phyloP scores from a whole-genome alignment of 2,888 invertebrate genomes.

The Pyrrhosoma nymphula region DNA sequence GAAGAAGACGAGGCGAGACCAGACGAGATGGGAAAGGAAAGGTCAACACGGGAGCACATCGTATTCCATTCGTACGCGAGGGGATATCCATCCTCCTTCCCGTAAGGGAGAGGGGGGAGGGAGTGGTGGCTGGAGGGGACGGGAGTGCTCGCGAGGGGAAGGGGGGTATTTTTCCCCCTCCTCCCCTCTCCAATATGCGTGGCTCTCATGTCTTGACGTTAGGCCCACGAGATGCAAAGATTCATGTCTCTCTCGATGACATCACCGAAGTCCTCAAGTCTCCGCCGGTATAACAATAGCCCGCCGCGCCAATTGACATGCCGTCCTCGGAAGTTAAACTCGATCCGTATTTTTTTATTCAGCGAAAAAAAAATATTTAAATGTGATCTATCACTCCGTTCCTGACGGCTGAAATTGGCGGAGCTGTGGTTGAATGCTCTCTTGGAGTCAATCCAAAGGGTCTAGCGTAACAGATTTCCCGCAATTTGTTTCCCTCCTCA shows the following conservation, averaged over 20 bases:
- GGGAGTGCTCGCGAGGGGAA: background rate
- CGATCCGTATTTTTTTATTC: background rate
- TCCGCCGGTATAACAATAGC: conserved; percentile 22
- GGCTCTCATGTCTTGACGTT: background rate
- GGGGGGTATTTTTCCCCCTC: background rate
- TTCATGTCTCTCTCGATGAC: background rate
- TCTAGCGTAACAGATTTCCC: background rate
- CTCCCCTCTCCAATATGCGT: background rate
- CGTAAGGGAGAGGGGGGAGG: background rate
- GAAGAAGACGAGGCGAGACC: background rate
- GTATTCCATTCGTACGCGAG: background rate
- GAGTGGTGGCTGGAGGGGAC: too few species aligned
- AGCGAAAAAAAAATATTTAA: background rate
- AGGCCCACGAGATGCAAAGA: background rate
- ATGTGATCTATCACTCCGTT: background rate
- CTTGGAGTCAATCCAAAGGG: background rate
- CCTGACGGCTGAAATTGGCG: background rate
- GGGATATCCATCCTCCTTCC: background rate
- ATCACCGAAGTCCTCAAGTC: background rate
- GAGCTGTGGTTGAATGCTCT: background rate
- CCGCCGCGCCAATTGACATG: background rate
- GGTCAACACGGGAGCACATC: background rate
- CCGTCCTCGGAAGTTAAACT: background rate
- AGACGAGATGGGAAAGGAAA: background rate
- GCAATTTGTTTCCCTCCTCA: background rate